Base-by-base conservation (phyloP, 2,888 invertebrate genomes). In the Drepana falcataria region DNA sequence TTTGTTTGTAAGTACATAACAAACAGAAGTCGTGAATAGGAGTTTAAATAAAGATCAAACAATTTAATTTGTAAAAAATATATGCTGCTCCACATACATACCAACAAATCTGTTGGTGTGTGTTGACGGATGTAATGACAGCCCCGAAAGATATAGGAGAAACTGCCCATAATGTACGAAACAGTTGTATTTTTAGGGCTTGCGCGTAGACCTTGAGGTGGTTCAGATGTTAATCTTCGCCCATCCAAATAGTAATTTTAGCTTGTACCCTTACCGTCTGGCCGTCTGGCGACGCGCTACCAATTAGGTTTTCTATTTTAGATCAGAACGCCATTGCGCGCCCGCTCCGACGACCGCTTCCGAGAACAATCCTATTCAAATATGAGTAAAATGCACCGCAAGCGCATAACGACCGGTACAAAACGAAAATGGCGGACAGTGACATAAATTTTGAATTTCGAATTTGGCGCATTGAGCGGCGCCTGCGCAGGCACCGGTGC, bases 281-380 rank as follows among this genome's bases (percentile, higher is more conserved):
- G 69, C 71, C 74, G 87, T 85, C 86, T 84, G 83, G 81, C 79
- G 73, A 63, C 73, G 71, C 67, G 69, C 65, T 68, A 73, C 75
- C 81, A 82, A 85, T 84, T 82, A 83, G 80, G 74, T 77, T 73
- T 76, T 83, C 87, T 88, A 88, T 87, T 88, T 88, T 81, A 68
- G 81, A 78, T 66, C 77, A 75, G 75, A 77, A 68, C 64, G 71
- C 71, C 67, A 63, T 66, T 63, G 71, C 64, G 73, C 75, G 79
- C 68, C 71, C 68, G 68, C 70, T 63, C 63, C 66, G 65, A 58
- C 69, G 67, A 71, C 61, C 75, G 77, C 68, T 69, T 68, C 64
- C 56, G 55, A 63, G 63, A 68, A 64, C 61, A 68, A 41, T 51
- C 59, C 58, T 64, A 58, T 68, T 74, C 66, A 66, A 75, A 72